Evolutionary conservation across 2,113 vertebrate genomes (phyloP), one percentile per base, ranked within the genome.

Genomic region (Pangasianodon hypophthalmus): DNA sequence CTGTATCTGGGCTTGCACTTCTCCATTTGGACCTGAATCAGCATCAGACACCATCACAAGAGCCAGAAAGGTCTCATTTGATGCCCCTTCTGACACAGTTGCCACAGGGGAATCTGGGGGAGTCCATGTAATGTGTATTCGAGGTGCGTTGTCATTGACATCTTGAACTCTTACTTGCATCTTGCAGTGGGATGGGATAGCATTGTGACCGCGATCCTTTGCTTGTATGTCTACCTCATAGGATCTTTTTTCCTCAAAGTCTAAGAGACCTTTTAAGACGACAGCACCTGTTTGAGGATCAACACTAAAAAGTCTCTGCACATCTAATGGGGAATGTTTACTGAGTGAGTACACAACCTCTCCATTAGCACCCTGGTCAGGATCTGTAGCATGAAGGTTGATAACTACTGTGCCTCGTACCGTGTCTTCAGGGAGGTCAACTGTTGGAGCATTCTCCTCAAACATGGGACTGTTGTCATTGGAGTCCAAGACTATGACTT

Each of bases 391-490:
- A 0, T 95, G 97, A 41, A 99, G 94, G 0, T 93, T 97, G 93
- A 98, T 94, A 0, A 99, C 96, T 48, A 96, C 94, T 1, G 97
- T 97, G 37, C 97, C 97, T 0, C 93, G 95, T n/a, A 91, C 91
- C 9, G 97, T 95, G 3, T 98, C 96, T 94, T 99, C 98, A 44
- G 67, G 26, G 9, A 99, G 95, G 88, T 97, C 96, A 7, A 98
- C 94, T 0, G 87, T 95, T 83, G 97, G 91, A 0, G 94, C 96
- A 90, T 94, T 96, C 86, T 97, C 95, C 62, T 97, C 96, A 93
- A 98, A 98, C 3, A 94, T n/a, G 0, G 97, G 98, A 86, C 97
- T 98, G 88, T 99, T 99, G 88, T 99, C 98, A 0, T 99, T 99
- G 52, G 98, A 98, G 92, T 99, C 98, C 0, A 98, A 94, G 52